A percentile compares a stretch with the other conserved stretches of the same genome.
These are phyloP conservation scores for Illadopsis cleaveri DNA, from an alignment of 2,113 vertebrate genomes.

Conservation along the genomic window DNA sequence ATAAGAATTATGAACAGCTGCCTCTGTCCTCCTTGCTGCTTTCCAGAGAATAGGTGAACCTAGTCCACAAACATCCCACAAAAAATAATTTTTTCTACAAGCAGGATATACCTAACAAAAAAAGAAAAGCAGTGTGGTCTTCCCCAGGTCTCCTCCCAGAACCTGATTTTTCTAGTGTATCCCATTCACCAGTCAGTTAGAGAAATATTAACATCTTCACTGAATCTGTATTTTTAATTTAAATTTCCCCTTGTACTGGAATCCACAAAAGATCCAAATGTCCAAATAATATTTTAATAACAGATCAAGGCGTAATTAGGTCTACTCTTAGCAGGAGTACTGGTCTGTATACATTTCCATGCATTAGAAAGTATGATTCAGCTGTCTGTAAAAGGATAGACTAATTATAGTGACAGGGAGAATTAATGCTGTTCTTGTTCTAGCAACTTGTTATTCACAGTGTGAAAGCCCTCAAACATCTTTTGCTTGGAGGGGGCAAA, in stretches of 20 bases:
- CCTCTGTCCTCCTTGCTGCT: not conserved
- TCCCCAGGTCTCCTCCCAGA: not conserved
- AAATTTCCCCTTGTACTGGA: not conserved
- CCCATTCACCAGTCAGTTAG: not conserved
- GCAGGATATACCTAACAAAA: slow-evolving; percentile 1
- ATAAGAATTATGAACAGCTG: not conserved
- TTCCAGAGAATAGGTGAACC: not conserved
- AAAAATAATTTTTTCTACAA: slow-evolving; percentile 19
- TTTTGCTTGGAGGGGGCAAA: slow-evolving; percentile 20
- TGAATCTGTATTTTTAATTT: slow-evolving; percentile 22
- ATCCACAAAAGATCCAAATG: not conserved
- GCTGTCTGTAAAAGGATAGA: slow-evolving; percentile 55
- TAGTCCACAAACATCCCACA: not conserved
- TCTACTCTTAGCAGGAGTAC: slow-evolving; percentile 41
- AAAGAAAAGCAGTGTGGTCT: not conserved
- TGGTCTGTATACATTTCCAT: slow-evolving; percentile 62
- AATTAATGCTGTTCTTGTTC: slow-evolving; percentile 61
- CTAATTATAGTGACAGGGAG: slow-evolving; percentile 56
- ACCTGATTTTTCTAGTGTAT: not conserved
- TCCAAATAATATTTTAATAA: slow-evolving; percentile 52
- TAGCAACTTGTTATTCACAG: slow-evolving; percentile 45
- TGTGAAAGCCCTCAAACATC: slow-evolving; percentile 39
- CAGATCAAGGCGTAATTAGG: slow-evolving; percentile 51
- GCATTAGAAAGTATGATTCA: slow-evolving; percentile 66
- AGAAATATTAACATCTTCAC: not conserved